A percentile compares a stretch with the other conserved stretches of the same genome.
Evolutionary conservation across 1,140 invertebrate species (phyloP).

Genomic region (Mesaphorura yosii): DNA sequence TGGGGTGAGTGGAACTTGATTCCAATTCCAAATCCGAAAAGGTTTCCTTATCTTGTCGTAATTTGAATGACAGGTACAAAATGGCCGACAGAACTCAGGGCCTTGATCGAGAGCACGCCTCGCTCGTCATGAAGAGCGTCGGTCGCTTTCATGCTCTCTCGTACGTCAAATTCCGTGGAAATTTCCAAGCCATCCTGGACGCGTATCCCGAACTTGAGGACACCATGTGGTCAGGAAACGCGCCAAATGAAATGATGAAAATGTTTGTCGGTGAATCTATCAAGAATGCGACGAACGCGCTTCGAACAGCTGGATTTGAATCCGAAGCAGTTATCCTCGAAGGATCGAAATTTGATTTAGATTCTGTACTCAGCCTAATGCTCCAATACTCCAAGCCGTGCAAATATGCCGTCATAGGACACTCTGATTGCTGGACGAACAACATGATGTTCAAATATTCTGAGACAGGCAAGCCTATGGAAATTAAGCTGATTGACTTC

Average conservation of each 20-base stretch:
- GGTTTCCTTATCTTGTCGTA: too few species aligned
- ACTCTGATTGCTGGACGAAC: conserved; percentile 61
- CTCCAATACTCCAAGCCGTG: not conserved
- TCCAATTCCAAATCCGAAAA: too few species aligned
- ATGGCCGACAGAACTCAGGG: conserved; percentile 13
- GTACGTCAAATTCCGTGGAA: conserved; percentile 33
- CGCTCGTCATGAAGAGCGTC: conserved; percentile 32
- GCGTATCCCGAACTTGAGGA: conserved; percentile 33
- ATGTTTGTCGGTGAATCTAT: conserved; percentile 1
- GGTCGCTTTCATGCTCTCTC: conserved; percentile 37
- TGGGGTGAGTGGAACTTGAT: conserved; percentile 2
- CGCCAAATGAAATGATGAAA: not conserved
- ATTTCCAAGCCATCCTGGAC: conserved; percentile 5
- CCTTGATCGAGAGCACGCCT: conserved; percentile 5
- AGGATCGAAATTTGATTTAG: too few species aligned
- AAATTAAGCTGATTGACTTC: conserved; percentile 39
- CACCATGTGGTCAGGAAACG: conserved; percentile 6
- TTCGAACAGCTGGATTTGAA: not conserved
- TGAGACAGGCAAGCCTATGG: not conserved
- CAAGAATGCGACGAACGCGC: not conserved
- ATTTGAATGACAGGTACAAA: conserved; percentile 5
- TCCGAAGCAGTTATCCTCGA: not conserved
- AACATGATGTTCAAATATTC: conserved; percentile 53
- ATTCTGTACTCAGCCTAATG: too few species aligned
- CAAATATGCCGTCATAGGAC: conserved; percentile 33